Evolutionary conservation across 2,888 invertebrate species (phyloP).

Genomic region (Drosophila kanekoi): DNA sequence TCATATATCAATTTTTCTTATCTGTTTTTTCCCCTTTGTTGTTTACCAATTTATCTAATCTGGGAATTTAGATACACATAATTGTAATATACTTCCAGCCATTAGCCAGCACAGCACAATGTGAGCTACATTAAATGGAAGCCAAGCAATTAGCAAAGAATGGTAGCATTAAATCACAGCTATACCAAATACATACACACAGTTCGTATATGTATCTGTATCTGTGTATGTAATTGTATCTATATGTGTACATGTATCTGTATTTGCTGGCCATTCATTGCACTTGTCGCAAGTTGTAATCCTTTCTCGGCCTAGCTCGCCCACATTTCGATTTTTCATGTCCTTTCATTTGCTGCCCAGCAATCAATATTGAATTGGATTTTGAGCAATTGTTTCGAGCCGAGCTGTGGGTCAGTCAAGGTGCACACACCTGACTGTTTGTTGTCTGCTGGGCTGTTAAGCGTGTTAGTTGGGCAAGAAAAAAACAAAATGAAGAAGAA

Average conservation of each 20-base stretch:
- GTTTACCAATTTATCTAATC: slow-evolving; percentile 62
- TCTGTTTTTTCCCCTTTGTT: slow-evolving; percentile 26
- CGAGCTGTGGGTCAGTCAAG: slow-evolving; percentile 16
- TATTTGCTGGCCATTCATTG: slow-evolving; percentile 28
- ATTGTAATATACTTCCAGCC: too few relatives aligned
- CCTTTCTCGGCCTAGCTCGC: slow-evolving; percentile 24
- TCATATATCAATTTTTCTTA: slow-evolving; percentile 1
- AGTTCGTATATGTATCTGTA: background rate
- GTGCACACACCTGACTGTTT: background rate
- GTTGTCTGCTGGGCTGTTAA: slow-evolving; percentile 14
- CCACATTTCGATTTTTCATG: slow-evolving; percentile 59
- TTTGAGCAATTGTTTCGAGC: slow-evolving; percentile 61
- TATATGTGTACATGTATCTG: background rate
- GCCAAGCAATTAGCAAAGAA: slow-evolving; percentile 5
- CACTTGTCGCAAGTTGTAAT: slow-evolving; percentile 31
- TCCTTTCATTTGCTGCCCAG: slow-evolving; percentile 43
- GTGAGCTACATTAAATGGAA: slow-evolving; percentile 6
- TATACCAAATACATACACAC: background rate
- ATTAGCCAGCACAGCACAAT: too few relatives aligned
- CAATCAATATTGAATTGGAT: slow-evolving; percentile 78
- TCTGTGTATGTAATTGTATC: background rate
- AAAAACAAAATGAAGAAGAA: slow-evolving; percentile 2
- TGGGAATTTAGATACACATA: slow-evolving; percentile 29
- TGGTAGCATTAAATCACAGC: background rate
- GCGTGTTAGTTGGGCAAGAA: slow-evolving; percentile 52